Percentiles rank a stretch among this genome's conserved stretches.
Evolutionary conservation across 2,888 invertebrate genomes (phyloP).

Genomic region (Lottia gigantea): DNA sequence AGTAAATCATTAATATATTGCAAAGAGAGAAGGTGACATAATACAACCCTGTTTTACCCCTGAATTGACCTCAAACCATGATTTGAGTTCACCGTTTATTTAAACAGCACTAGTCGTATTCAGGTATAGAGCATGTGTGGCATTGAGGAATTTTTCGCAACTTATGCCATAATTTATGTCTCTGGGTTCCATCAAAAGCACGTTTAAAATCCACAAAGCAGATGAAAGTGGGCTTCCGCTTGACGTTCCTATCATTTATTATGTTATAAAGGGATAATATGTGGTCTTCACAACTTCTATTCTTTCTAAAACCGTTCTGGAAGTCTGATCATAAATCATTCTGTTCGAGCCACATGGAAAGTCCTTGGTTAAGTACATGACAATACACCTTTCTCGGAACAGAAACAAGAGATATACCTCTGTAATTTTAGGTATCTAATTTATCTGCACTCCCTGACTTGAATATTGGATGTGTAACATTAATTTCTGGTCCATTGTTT

Average conservation of each 20-base stretch:
- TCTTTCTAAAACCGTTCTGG: neutral
- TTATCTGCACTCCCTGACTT: neutral
- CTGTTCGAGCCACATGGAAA: neutral
- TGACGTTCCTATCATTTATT: neutral
- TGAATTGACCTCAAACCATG: conserved; percentile 12
- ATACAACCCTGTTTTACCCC: conserved; percentile 23
- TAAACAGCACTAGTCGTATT: neutral
- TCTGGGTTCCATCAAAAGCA: neutral
- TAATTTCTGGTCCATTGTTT: neutral
- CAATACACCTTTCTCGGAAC: neutral
- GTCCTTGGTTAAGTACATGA: neutral
- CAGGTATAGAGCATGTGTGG: neutral
- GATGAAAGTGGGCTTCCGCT: neutral
- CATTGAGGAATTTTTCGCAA: neutral
- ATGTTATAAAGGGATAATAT: conserved; percentile 1
- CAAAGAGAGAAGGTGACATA: conserved; percentile 16
- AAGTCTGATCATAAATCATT: neutral
- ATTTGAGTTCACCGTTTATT: conserved; percentile 13
- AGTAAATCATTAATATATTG: conserved; percentile 19
- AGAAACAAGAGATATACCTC: neutral
- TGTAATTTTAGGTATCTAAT: neutral
- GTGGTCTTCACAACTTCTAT: conserved; percentile 1
- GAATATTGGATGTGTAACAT: neutral
- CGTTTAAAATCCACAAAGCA: neutral
- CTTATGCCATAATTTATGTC: neutral